Percentiles rank a stretch among this genome's conserved stretches.
Conservation (phyloP, 1,140 invertebrate genomes). For the Microplitis mediator region DNA sequence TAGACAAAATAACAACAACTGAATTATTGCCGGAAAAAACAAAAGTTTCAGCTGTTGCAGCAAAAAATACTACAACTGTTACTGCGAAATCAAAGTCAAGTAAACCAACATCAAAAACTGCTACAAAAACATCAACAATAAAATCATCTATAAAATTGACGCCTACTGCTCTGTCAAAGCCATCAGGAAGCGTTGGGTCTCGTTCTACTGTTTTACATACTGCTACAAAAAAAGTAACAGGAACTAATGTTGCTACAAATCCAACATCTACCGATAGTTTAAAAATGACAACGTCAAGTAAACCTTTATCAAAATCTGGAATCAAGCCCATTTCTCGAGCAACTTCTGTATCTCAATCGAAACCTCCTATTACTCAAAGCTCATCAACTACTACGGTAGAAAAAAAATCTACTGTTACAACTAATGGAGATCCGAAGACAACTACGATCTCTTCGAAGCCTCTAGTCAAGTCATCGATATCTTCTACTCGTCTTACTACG, state of each 20-base stretch:
- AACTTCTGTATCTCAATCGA: slow-evolving; percentile 46
- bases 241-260: slow-evolving; percentile 28
- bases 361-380: slow-evolving; percentile 30
- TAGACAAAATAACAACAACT: not conserved
- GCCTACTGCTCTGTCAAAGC: slow-evolving; percentile 23
- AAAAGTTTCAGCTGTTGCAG: slow-evolving; percentile 39
- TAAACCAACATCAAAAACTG: slow-evolving; percentile 51
- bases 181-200: not conserved
- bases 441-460: slow-evolving; percentile 32
- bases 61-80: slow-evolving; percentile 42
- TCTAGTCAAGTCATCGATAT: slow-evolving; percentile 39
- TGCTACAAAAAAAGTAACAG: slow-evolving; percentile 32
- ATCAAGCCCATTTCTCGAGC: slow-evolving; percentile 1
- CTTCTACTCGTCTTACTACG: slow-evolving; percentile 16
- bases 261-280: slow-evolving; percentile 30
- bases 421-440: slow-evolving; percentile 65
- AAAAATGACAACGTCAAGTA: slow-evolving; percentile 36
- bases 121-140: slow-evolving; percentile 36
- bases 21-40: not conserved
- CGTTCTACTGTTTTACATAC: slow-evolving; percentile 27
- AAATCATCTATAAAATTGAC: slow-evolving; percentile 32
- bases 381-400: slow-evolving; percentile 5
- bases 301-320: slow-evolving; percentile 34
- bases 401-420: slow-evolving; percentile 33
- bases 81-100: slow-evolving; percentile 49